Evolutionary conservation across 92 coral and sea anemone genomes (phyloP), one percentile per base, ranked within the genome.

Genomic region (Epizoanthus stellaris): DNA sequence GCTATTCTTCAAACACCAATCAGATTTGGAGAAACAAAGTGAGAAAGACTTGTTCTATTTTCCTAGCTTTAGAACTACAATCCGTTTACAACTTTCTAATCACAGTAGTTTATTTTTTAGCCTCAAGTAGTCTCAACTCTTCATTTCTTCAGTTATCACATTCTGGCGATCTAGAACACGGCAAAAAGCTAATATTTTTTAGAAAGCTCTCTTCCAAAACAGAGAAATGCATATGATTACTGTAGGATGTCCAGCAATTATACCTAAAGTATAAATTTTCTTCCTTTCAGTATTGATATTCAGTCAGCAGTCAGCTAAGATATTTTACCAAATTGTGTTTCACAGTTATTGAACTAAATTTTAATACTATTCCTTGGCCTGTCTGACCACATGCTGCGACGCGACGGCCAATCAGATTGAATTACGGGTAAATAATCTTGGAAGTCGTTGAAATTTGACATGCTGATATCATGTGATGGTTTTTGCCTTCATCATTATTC

Each of bases 1-100:
- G 43, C 56, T 45, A 64, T 79, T 20, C 59, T 38, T 30, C 8
- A 63, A 79, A 21, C 5, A 62, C 83, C 72, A 79, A 79, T 63
- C 61, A 64, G 1, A 40, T 77, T 77, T 62, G 67, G 23, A 72
- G 52, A 68, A 68, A 68, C 52, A 15, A 68, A 34, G 73, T 39
- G 52, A 36, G n/a, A 17, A 6, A 64, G 30, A 20, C 14, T 64
- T 64, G 38, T 5, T 64, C 12, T 64, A 19, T 68, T 68, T 34
- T 3, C 19, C 17, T 34, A 34, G 45, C 45, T n/a, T 65, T 14
- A 15, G 38, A 67, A 40, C 43, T 34, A 67, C 15, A 30, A 11
- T 34, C 54, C 13, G 11, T 8, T 49, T 49, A 8, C 54, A 49
- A 49, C 54, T 52, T 52, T 52, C 2, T 68, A 38, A 14, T 68